Conservation (phyloP, 2,797 vertebrate genomes). For the Graptemys geographica region DNA sequence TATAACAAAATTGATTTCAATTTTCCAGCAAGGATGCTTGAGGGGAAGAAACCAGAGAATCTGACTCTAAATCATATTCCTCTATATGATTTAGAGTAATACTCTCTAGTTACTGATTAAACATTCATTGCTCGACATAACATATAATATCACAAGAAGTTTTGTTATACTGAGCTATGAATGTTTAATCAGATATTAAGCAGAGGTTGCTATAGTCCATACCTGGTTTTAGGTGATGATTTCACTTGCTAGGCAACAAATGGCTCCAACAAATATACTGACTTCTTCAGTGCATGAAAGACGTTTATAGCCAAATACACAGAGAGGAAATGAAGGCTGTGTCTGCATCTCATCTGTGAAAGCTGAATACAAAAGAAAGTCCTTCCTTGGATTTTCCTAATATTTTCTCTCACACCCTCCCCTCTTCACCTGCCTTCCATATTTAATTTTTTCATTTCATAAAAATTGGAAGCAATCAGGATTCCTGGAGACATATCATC, state of each 20-base stretch:
- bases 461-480: not conserved
- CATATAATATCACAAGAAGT: not conserved
- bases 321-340: not conserved
- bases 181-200: not conserved
- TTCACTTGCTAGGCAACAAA: not conserved
- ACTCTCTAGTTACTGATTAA: not conserved
- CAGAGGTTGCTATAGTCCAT: constrained; percentile 50
- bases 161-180: not conserved
- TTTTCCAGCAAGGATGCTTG: not conserved
- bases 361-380: not conserved
- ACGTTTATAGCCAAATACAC: constrained; percentile 26
- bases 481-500: accelerated
- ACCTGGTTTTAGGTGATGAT: constrained; percentile 19
- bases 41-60: not conserved
- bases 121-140: not conserved
- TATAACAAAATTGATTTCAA: accelerated
- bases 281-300: not conserved
- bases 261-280: not conserved
- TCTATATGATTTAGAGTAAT: not conserved
- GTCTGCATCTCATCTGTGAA: not conserved
- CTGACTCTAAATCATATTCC: not conserved
- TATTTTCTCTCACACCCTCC: not conserved
- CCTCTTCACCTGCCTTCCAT: accelerated
- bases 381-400: not conserved
- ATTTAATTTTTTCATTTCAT: accelerated